Base-by-base conservation (phyloP, 2,797 vertebrate species). In the Karalla daura region DNA sequence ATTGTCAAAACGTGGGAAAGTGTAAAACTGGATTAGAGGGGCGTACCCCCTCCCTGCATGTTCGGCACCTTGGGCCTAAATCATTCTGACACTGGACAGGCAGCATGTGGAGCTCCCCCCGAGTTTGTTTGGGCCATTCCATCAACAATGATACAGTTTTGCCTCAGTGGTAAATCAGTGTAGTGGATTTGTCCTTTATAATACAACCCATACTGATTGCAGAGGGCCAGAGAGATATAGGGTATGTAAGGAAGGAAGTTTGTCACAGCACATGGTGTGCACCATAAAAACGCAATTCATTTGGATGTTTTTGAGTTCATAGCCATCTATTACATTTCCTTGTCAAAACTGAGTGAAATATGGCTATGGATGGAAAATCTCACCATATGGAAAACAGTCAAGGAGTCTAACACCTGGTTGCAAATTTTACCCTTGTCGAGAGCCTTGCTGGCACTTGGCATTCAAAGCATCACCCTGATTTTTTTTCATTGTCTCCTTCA, bases 1-100 rank as follows among this genome's bases (percentile, higher is more conserved):
- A 75, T 70, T 83, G 75, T 90, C 74, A 85, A 87, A 88, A 87
- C 45, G 74, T 82, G 73, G 81, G 82, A 79, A 85, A 74, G 75
- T 83, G 64, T 83, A 78, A 78, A 84, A 87, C 67, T 73, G 78
- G 78, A 87, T 89, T 87, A 84, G 60, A 63, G 63, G 76, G 61
- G 53, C 40, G 27, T 70, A 62, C 50, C 62, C 72, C 66, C 77
- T 75, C 61, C 46, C 40, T 56, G 30, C 50, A 62, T 23, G 36
- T 76, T 70, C 7, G 14, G 54, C 65, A 62, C 70, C 63, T 56
- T 28, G 49, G 51, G 56, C 71, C 63, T 74, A 80, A 88, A 80
- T 84, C 74, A 52, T 77, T 60, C 62, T 86, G 89, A 89, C 88
- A 76, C 13, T 72, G 68, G 75, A 46, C 76, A 74, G 67, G 59